Conservation (phyloP, 2,888 invertebrate species). For the Seira ritae region DNA sequence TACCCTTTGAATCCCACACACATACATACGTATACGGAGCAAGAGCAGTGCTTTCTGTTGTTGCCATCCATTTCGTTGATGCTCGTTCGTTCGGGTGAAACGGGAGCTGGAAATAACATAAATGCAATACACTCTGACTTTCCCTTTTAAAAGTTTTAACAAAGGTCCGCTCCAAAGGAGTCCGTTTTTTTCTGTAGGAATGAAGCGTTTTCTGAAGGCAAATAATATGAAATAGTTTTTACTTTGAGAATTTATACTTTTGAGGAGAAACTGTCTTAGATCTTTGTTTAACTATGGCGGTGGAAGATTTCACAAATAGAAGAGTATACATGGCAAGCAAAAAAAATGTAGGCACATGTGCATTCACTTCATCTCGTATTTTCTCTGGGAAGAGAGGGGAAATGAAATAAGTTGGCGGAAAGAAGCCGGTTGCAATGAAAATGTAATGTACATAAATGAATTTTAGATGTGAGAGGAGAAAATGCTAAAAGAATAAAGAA, state of each 20-base stretch:
- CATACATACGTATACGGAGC: too few species aligned
- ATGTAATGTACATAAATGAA: slow-evolving; percentile 30
- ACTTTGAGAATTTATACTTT: not conserved
- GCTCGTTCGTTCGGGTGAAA: not conserved
- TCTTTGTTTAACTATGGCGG: slow-evolving; percentile 1
- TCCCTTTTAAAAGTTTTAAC: slow-evolving; percentile 6
- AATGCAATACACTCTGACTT: slow-evolving; percentile 4
- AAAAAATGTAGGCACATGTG: not conserved
- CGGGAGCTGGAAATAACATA: not conserved
- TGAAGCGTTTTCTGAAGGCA: not conserved
- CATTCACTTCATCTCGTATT: not conserved
- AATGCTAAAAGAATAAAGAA: slow-evolving; percentile 24
- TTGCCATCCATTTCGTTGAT: not conserved
- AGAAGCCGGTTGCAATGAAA: slow-evolving; percentile 28
- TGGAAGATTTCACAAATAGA: not conserved
- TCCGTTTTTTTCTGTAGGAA: not conserved
- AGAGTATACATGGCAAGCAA: not conserved
- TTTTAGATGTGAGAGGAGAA: slow-evolving; percentile 18
- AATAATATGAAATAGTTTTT: slow-evolving; percentile 8
- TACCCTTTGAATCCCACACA: too few species aligned
- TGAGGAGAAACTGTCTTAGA: not conserved
- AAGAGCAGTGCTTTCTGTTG: not conserved
- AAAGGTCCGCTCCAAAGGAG: not conserved
- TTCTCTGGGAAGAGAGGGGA: not conserved
- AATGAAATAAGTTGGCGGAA: slow-evolving; percentile 38